Evolutionary conservation across 2,113 vertebrate genomes (phyloP).

Genomic region (Noturus placidus): DNA sequence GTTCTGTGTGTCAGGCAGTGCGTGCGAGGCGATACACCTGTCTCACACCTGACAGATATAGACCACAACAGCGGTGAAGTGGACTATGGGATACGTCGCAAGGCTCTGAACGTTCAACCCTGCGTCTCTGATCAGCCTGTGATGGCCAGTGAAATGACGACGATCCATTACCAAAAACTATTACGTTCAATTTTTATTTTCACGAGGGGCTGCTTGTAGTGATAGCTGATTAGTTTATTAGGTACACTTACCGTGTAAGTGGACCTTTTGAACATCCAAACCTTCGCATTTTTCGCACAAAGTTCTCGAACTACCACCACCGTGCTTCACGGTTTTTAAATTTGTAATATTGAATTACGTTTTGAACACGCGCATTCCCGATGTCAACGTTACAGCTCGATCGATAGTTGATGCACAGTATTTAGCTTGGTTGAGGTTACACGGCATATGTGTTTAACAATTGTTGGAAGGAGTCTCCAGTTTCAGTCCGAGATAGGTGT

Average conservation of each 20-base stretch:
- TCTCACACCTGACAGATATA: constrained; percentile 66
- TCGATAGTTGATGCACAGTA: too few relatives aligned
- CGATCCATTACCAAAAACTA: not conserved
- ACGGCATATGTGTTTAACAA: not conserved
- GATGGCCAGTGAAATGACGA: not conserved
- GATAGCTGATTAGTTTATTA: not conserved
- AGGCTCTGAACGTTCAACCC: not conserved
- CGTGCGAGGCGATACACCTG: constrained; percentile 60
- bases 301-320: not conserved
- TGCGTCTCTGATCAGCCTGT: not conserved
- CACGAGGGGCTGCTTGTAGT: not conserved
- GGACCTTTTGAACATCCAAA: not conserved
- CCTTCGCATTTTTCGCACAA: not conserved
- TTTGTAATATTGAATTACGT: not conserved
- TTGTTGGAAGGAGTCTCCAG: not conserved
- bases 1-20: constrained; percentile 51
- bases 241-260: not conserved
- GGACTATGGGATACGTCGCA: constrained; percentile 42
- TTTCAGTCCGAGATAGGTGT: not conserved
- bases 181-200: not conserved
- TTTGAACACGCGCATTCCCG: not conserved
- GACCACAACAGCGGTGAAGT: constrained; percentile 56
- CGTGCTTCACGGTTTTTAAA: not conserved
- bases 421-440: not conserved
- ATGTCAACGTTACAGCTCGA: not conserved